Evolutionary conservation across 2,888 invertebrate genomes (phyloP), one percentile per base, ranked within the genome.

Genomic region (Stenchaetothrips biformis): DNA sequence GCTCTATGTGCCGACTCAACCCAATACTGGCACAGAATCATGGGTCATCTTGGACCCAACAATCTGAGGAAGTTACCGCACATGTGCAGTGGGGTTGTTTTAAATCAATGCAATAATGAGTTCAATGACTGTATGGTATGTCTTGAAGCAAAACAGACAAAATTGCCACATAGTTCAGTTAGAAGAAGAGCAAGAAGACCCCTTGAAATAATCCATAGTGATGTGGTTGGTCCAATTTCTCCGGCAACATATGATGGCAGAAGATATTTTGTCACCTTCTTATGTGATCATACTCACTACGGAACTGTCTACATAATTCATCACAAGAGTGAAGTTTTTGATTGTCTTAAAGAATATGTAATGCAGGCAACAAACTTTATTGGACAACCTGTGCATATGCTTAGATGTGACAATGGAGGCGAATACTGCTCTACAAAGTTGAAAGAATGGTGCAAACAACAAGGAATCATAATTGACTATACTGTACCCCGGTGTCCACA

Each of bases 151-250:
- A 83, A 82, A 49, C 82, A 82, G 27, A 79, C 77, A 48, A 77
- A 81, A 48, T 80, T 25, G n/a, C 79, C 82, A 27, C 82, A 82
- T 47, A 77, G 81, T 16, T 62, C 48, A 27, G 80, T 78, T 21
- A 79, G 81, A 78, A 49, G 62, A 77, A 80, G 53, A 78, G 80
- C 80, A 67, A 59, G n/a, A 1, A 77, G 78, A 78, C 80, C 82
- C 18, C 48, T 82, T 13, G 80, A 82, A 37, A 78, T 48, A 49
- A 78, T 78, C 25, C 82, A 83, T 59, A 78, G 80, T 0, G 82
- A 82, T 47, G 80, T 82, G 27, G 81, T 81, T 48, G 81, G 82
- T 9, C 81, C 82, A 13, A 79, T 82, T 21, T 77, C 62, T 4
- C 82, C 80, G 7, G 27, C 21, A 37, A 81, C 82, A 49, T 81